Conservation (phyloP, 2,113 vertebrate genomes). For the Tichodroma muraria region DNA sequence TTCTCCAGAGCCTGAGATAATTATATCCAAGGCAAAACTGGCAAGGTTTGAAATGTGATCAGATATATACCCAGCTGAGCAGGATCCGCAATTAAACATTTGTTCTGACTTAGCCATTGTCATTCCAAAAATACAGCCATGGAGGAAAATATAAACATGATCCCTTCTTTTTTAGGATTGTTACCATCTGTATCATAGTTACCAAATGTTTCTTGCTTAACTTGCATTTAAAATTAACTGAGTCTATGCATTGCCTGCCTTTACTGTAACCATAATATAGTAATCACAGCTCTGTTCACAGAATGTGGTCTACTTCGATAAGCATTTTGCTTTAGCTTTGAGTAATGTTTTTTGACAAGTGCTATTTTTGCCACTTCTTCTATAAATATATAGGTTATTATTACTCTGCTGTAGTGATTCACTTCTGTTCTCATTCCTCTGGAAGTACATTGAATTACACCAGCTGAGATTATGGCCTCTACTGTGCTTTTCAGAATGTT, state of each 20-base stretch:
- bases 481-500: slow-evolving; percentile 3
- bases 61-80: background rate
- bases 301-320: slow-evolving; percentile 9
- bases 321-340: slow-evolving; percentile 37
- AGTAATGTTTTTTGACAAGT: slow-evolving; percentile 27
- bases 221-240: slow-evolving; percentile 33
- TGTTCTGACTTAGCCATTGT: slow-evolving; percentile 55
- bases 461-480: slow-evolving; percentile 15
- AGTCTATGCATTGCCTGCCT: slow-evolving; percentile 5
- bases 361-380: slow-evolving; percentile 19
- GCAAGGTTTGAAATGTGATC: slow-evolving; percentile 42
- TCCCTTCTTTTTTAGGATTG: slow-evolving; percentile 48
- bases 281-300: slow-evolving; percentile 35
- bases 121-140: slow-evolving; percentile 44
- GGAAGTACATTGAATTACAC: slow-evolving; percentile 26
- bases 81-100: slow-evolving; percentile 14
- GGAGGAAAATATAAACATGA: slow-evolving; percentile 56
- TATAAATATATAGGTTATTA: slow-evolving; percentile 19
- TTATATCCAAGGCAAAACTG: slow-evolving; percentile 14
- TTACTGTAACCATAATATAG: slow-evolving; percentile 22
- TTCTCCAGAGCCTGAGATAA: background rate
- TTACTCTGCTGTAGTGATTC: slow-evolving; percentile 45
- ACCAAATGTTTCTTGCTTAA: slow-evolving; percentile 43
- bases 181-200: slow-evolving; percentile 40
- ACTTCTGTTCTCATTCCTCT: slow-evolving; percentile 12